Conservation (phyloP, 2,113 vertebrate species). For the Calonectris borealis region DNA sequence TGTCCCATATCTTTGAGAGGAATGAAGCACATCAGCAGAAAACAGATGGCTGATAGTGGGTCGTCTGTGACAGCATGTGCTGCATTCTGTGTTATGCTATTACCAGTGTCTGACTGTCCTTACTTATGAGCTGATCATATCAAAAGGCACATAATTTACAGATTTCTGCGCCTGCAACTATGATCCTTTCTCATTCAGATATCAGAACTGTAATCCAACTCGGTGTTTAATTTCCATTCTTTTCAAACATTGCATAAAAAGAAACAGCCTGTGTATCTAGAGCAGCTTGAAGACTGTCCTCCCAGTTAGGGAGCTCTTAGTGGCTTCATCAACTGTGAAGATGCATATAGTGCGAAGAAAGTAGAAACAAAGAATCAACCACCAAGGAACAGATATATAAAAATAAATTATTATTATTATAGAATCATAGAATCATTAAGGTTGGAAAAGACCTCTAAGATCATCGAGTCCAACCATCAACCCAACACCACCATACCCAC, state of each 20-base stretch:
- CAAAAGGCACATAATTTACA: neutral
- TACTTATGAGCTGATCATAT: neutral
- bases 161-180: neutral
- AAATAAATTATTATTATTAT: neutral
- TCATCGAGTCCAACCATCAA: no score
- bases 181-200: neutral
- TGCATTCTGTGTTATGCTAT: neutral
- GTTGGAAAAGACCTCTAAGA: no score
- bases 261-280: neutral
- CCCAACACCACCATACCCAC: no score
- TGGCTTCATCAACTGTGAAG: neutral
- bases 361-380: neutral
- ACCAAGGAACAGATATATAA: neutral
- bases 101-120: neutral
- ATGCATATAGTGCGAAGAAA: neutral
- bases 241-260: neutral
- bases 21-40: conserved; percentile 16
- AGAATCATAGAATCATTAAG: no score
- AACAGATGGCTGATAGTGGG: neutral
- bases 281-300: neutral
- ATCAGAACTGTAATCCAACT: neutral
- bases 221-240: neutral
- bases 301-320: neutral
- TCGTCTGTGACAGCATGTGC: neutral
- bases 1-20: neutral